Conservation (phyloP, 1,140 invertebrate species). For the Drosophila azteca region DNA sequence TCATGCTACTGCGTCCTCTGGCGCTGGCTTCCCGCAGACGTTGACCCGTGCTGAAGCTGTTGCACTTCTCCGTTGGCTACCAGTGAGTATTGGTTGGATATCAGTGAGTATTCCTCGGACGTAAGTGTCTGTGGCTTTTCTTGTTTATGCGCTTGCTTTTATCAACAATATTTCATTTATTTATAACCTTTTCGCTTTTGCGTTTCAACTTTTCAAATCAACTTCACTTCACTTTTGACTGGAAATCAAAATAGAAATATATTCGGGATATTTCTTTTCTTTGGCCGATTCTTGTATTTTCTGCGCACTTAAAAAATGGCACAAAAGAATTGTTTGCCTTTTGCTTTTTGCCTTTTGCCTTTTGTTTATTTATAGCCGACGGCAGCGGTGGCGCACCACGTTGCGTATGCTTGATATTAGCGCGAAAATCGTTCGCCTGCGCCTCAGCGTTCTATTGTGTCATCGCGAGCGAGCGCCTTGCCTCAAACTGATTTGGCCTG, state of each 20-base stretch:
- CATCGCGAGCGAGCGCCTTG: conserved; percentile 74
- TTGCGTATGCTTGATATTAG: conserved; percentile 75
- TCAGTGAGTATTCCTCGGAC: conserved; percentile 3
- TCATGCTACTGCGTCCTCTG: conserved; percentile 86
- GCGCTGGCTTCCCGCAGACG: conserved; percentile 63
- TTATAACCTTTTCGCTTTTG: conserved; percentile 54
- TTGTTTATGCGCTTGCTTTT: conserved; percentile 18
- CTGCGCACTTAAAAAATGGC: conserved; percentile 70
- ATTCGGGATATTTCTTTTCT: conserved; percentile 24
- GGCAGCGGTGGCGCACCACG: conserved; percentile 45
- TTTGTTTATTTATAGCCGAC: conserved; percentile 56
- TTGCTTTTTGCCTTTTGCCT: conserved; percentile 12
- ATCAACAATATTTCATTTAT: conserved; percentile 43
- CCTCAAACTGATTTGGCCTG: conserved; percentile 79
- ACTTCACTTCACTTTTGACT: conserved; percentile 61
- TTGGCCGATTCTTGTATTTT: conserved; percentile 21
- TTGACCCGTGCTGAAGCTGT: conserved; percentile 70
- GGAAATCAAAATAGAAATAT: conserved; percentile 25
- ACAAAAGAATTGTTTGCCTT: conserved; percentile 44
- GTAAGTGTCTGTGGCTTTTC: conserved; percentile 1
- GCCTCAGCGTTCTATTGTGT: conserved; percentile 56
- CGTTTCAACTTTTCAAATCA: conserved; percentile 32
- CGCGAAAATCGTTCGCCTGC: conserved; percentile 40
- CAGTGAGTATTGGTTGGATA: conserved; percentile 6
- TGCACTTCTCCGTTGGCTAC: conserved; percentile 6